Percentiles rank a stretch among this genome's conserved stretches.
Evolutionary conservation across 2,888 invertebrate species (phyloP).

Genomic region (Stenoptilia bipunctidactyla): DNA sequence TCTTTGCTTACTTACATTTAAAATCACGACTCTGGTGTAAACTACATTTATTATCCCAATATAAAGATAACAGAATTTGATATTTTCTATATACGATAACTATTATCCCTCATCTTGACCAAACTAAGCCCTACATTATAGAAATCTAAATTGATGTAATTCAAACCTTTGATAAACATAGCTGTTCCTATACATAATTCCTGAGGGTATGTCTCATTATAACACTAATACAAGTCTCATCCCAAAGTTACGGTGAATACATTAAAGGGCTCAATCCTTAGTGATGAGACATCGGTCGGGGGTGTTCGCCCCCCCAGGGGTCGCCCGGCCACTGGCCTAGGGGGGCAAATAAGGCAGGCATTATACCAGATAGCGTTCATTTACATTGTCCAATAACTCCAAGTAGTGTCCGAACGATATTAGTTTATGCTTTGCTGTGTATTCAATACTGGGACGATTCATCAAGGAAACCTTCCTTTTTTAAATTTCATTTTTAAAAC

Average conservation of each 20-base stretch:
- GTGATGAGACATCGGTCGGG: constrained; percentile 65
- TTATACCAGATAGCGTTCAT: constrained; percentile 72
- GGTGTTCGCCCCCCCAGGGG: constrained; percentile 38
- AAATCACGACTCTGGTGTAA: too few species aligned
- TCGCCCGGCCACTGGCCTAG: constrained; percentile 50
- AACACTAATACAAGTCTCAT: constrained; percentile 72
- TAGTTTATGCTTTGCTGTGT: constrained; percentile 56
- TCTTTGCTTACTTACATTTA: too few species aligned
- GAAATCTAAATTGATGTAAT: constrained; percentile 64
- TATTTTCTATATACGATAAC: too few species aligned
- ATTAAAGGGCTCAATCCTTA: constrained; percentile 72
- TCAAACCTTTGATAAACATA: constrained; percentile 41
- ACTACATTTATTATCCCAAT: too few species aligned
- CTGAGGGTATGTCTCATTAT: constrained; percentile 71
- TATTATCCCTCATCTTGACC: too few species aligned
- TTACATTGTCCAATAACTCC: constrained; percentile 73
- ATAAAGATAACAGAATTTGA: too few species aligned
- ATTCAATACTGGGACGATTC: too few species aligned
- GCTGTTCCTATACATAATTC: constrained; percentile 68
- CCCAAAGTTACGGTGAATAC: constrained; percentile 71
- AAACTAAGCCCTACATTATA: constrained; percentile 34
- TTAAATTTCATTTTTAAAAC: too few species aligned
- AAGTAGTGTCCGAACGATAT: constrained; percentile 70
- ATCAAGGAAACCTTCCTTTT: too few species aligned
- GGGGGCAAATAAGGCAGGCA: constrained; percentile 65